phyloP scores from a whole-genome alignment of 2,797 vertebrate genomes.

The Acridotheres tristis region DNA sequence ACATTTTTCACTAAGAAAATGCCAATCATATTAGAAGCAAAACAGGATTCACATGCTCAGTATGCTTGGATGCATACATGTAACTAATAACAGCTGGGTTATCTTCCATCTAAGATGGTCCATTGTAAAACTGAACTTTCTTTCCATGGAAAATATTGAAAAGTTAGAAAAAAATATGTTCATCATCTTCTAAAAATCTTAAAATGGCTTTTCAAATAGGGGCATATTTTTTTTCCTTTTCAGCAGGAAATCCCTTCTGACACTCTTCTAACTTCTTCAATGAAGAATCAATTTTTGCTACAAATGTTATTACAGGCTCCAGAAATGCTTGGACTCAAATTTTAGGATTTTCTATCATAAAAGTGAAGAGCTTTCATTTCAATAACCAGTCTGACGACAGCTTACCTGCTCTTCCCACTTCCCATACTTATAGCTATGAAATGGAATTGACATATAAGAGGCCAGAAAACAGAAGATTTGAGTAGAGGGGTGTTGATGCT shows the following conservation, averaged over 20 bases:
- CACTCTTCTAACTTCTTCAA: not conserved
- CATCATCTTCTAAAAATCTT: not conserved
- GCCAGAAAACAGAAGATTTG: not conserved
- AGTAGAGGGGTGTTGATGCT: not conserved
- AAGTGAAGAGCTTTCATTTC: not conserved
- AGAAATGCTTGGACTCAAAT: not conserved
- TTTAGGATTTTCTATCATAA: not conserved
- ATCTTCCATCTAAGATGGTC: not conserved
- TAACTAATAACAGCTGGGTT: not conserved
- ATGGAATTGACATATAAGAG: not conserved
- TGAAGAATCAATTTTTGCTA: not conserved
- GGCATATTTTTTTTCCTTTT: not conserved
- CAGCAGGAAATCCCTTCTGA: not conserved
- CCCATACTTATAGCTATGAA: fast-evolving
- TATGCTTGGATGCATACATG: not conserved
- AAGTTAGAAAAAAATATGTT: not conserved
- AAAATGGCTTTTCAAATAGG: not conserved
- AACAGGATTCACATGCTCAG: not conserved
- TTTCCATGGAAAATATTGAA: not conserved
- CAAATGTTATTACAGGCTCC: not conserved
- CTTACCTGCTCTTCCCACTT: not conserved
- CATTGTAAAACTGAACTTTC: not conserved
- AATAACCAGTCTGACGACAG: not conserved
- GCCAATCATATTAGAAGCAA: not conserved
- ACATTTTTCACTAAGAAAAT: not conserved